Evolutionary conservation across 2,113 vertebrate genomes (phyloP), one percentile per base, ranked within the genome.

Genomic region (Misgurnus anguillicaudatus): DNA sequence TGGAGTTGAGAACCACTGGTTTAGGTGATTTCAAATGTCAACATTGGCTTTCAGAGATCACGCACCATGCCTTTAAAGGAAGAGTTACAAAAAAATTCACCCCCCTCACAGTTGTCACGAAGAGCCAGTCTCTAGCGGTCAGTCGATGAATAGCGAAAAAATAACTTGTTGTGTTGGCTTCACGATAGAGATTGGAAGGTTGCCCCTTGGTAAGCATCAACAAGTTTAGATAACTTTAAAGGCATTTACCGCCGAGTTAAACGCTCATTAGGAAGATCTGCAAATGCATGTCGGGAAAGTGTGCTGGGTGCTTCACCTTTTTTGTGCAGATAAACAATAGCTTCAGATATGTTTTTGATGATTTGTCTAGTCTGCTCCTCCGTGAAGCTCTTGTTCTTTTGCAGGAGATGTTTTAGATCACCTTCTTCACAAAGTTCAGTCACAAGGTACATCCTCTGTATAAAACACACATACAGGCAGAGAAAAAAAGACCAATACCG

Each of bases 361-460:
- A 97, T 90, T 78, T 91, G 90, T 69, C 91, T 91, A 3, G 91
- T 94, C 87, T 96, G 94, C 5, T 94, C 94, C 88, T 96, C 95
- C 65, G 89, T 91, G 63, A 96, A 93, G 73, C 67, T 84, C 55
- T 83, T 89, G 87, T 92, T 94, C 82, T 71, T 90, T 38, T 87
- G 78, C 85, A 95, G 84, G 75, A 94, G 87, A 84, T 91, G 88
- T 90, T 90, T 93, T 84, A 96, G 91, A 85, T 95, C 93, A 77
- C 93, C 95, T 82, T 94, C 91, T 79, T 93, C 91, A 79, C 95
- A 95, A 76, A 95, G 89, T 80, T 95, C 94, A 79, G 92, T 94
- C 85, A 95, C 93, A 86, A 97, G 91, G 88, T 93, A 95, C 86
- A 91, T 93, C 87, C 86, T 91, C 94, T 97, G 86, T 75, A 80